Evolutionary conservation across 2,888 invertebrate species (phyloP), one percentile per base, ranked within the genome.

Genomic region (Nomada goodeniana): DNA sequence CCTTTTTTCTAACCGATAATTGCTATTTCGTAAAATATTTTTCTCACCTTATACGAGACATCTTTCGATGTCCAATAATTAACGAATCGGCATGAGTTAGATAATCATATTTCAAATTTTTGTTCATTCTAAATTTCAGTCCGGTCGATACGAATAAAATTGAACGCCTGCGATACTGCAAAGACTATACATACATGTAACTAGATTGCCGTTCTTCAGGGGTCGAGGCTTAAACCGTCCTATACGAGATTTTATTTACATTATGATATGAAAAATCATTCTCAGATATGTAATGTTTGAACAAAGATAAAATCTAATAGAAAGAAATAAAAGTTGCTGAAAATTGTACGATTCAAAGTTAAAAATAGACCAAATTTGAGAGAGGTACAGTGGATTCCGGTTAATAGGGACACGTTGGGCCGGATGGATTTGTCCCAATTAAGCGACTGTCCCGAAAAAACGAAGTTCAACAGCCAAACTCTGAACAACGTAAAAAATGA

Each of bases 171-270:
- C n/a, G 26, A 23, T 26, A 23, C 47, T 4, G 42, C 1, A 47
- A 64, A 59, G 23, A 20, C 23, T 50, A 10, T 47, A 11, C 5
- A 9, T 13, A 13, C 10, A 57, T 4, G 15, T 50, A 47, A 15
- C 13, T 20, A 3, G 15, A 36, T 72, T 72, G 72, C 42, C 57
- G 50, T 52, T 13, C 26, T 18, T 26, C 15, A 52, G 72, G 72
- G 50, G 50, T 2, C 26, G 9, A 15, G 36, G 20, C 52, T 42
- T 44, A 9, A 20, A 29, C 3, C 2, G 15, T 55, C 15, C 7
- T 20, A 73, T 47, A 36, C 23, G 47, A 47, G n/a, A 47, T 18
- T 42, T 13, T 29, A 20, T n/a, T 10, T 42, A n/a, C 36, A 42
- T n/a, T 11, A n/a, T 42, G 15, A 26, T n/a, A 18, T 9, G n/a